Evolutionary conservation across 1,140 invertebrate genomes (phyloP), one percentile per base, ranked within the genome.

Genomic region (Monomorium pharaonis): DNA sequence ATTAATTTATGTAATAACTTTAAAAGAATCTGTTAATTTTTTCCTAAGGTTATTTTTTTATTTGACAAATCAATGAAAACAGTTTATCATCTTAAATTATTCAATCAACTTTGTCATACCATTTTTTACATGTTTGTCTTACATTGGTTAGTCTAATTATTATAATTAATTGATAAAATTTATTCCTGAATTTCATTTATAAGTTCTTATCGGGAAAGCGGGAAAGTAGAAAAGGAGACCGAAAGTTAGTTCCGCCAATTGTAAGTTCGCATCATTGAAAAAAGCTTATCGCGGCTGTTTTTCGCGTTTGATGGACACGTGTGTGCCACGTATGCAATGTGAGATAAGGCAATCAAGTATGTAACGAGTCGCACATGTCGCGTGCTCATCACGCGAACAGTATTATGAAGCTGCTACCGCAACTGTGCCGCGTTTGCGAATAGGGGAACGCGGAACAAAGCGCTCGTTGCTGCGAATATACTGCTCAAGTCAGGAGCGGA

Each of bases 391-490:
- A 72, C 49, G 58, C 63, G 77, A 77, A 54, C 67, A 24, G 24
- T 58, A 75, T 81, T 81, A 88, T 75, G 60, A 60, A 69, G 63
- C 72, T 76, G 24, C 44, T 72, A 65, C 27, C 12, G 58, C 72
- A 89, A 89, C 69, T 80, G 60, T 63, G 56, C 47, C 74, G 56
- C 67, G 44, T 65, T 76, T 67, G 85, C 86, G 58, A 83, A 75
- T 60, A 77, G 70, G 88, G 42, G 83, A 83, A 83, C 44, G 56
- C 75, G 58, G 81, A 89, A 90, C 90, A 89, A 91, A 85, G 85
- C 81, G 67, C 62, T 88, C 87, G 67, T 86, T 87, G 90, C 89
- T 83, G 78, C 65, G 87, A 89, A 90, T 85, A 86, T 86, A 76
- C 83, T 88, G 27, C 44, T 67, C n/a, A 14, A 72, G 30, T 63